Evolutionary conservation across 2,888 invertebrate genomes (phyloP).

Genomic region (Stegana nigrithorax): DNA sequence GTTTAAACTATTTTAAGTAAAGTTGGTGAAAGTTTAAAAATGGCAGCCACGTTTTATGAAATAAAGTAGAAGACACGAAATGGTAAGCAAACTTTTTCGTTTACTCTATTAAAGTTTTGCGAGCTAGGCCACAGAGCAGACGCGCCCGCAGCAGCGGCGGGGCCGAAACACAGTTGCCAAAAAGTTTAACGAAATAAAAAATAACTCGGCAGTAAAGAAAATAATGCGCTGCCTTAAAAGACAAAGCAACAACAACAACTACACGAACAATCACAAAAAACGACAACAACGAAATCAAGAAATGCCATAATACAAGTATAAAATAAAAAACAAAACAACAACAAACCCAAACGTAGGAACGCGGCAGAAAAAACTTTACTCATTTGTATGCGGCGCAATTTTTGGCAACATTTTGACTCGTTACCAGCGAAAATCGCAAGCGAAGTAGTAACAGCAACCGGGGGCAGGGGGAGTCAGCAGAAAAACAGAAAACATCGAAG

Average conservation of each 20-base stretch:
- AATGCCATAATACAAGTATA: no score
- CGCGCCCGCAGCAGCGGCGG: constrained; percentile 44
- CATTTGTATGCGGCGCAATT: constrained; percentile 65
- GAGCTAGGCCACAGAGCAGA: constrained; percentile 62
- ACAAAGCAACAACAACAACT: constrained; percentile 1
- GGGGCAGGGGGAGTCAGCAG: no score
- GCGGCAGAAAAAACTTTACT: constrained; percentile 58
- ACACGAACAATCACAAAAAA: no score
- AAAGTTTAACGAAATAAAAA: constrained; percentile 43
- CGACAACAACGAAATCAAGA: constrained; percentile 12
- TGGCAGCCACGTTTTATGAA: constrained; percentile 15
- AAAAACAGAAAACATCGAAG: constrained; percentile 29
- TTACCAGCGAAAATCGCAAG: constrained; percentile 36
- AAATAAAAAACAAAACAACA: constrained; percentile 9
- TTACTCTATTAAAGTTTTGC: constrained; percentile 65
- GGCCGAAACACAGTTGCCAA: constrained; percentile 51
- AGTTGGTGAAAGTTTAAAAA: no score
- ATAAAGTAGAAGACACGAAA: constrained; percentile 43
- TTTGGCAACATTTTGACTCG: constrained; percentile 60
- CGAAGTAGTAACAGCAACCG: no score
- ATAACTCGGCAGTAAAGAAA: no score
- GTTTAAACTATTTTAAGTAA: no score
- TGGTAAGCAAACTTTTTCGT: constrained; percentile 55
- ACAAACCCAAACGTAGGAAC: constrained; percentile 28
- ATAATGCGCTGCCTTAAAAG: background rate